A percentile compares a stretch with the other conserved stretches of the same genome.
Evolutionary conservation across 2,113 vertebrate species (phyloP).

Genomic region (Oceanodroma tethys): DNA sequence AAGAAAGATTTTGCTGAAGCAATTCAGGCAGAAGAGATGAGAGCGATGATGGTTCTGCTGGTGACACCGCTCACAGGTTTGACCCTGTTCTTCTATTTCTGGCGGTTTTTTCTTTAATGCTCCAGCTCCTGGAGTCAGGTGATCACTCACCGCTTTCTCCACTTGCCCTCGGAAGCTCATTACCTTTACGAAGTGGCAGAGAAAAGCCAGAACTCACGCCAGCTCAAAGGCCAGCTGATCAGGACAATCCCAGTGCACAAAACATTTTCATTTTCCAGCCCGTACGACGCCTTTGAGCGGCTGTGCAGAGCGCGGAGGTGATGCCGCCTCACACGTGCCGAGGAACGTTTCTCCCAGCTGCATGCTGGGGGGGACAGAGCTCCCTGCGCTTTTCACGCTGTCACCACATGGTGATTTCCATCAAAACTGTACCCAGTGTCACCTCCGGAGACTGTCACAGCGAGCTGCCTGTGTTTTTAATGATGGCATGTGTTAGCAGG

Average conservation of each 20-base stretch:
- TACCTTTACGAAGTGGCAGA: accelerated
- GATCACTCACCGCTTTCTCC: background rate
- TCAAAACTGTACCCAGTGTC: background rate
- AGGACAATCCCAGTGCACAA: background rate
- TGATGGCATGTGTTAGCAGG: background rate
- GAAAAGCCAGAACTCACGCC: background rate
- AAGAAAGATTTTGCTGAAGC: background rate
- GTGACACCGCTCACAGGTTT: background rate
- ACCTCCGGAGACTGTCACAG: background rate
- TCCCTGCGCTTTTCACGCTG: background rate
- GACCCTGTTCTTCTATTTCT: background rate
- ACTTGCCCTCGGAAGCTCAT: background rate
- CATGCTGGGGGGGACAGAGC: accelerated
- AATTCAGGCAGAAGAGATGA: background rate
- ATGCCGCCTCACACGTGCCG: accelerated
- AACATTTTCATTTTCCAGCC: background rate
- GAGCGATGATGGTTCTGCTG: accelerated
- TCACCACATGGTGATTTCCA: background rate
- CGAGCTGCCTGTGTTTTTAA: background rate
- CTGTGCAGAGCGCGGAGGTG: accelerated
- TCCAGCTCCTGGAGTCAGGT: background rate
- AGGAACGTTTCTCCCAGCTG: background rate
- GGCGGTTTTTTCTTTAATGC: background rate
- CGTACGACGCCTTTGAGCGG: accelerated
- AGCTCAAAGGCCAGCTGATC: background rate